phyloP scores from a whole-genome alignment of 2,888 invertebrate species.

The Scaeva pyrastri region DNA sequence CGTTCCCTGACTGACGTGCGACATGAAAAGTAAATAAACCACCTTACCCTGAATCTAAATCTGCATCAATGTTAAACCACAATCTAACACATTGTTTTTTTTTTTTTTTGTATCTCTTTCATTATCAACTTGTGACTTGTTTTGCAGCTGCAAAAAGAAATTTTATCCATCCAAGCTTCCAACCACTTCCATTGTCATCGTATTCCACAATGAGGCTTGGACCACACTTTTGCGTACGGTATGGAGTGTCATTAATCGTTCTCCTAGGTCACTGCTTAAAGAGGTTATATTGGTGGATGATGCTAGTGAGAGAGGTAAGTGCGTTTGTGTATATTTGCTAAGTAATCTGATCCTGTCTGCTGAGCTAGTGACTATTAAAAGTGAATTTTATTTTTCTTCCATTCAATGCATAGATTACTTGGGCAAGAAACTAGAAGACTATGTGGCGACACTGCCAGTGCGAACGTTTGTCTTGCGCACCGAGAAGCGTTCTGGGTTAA shows the following conservation, averaged over 20 bases:
- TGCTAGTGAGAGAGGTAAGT: slow-evolving; percentile 95
- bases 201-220: slow-evolving; percentile 99
- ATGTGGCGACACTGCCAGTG: slow-evolving; percentile 93
- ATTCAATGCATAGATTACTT: slow-evolving; percentile 89
- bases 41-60: not conserved
- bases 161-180: slow-evolving; percentile 92
- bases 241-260: slow-evolving; percentile 98
- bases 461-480: slow-evolving; percentile 95
- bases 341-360: slow-evolving; percentile 26
- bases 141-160: slow-evolving; percentile 91
- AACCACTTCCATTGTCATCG: slow-evolving; percentile 98
- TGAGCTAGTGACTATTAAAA: slow-evolving; percentile 21
- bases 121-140: slow-evolving; percentile 23
- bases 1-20: slow-evolving; percentile 97
- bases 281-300: slow-evolving; percentile 99
- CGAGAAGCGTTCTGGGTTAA: slow-evolving; percentile 96
- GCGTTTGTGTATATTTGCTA: too few relatives aligned
- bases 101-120: too few relatives aligned
- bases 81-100: slow-evolving; percentile 9
- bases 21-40: slow-evolving; percentile 91
- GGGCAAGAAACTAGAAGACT: slow-evolving; percentile 94
- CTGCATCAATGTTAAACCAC: slow-evolving; percentile 10
- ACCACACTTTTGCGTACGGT: slow-evolving; percentile 97
- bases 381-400: slow-evolving; percentile 77
- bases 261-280: slow-evolving; percentile 93